Evolutionary conservation across 2,113 vertebrate species (phyloP), one percentile per base, ranked within the genome.

Genomic region (Piaya cayana): DNA sequence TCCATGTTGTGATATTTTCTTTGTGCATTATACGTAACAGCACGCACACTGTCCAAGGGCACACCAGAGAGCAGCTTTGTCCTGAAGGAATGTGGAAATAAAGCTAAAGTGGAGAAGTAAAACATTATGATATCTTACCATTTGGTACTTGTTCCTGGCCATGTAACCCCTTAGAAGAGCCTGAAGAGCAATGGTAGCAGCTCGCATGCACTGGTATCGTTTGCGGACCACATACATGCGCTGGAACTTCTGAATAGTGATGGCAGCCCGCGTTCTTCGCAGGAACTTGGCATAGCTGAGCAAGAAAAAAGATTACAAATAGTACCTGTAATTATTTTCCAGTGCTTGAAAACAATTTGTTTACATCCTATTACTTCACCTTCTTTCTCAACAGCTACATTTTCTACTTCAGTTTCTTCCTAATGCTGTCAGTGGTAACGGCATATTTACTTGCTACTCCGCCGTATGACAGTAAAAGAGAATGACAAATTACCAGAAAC

Each of bases 211-310:
- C 25, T 65, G 98, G 98, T 99, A 99, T 45, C 95, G 97, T 85
- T 96, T 98, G 88, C 52, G 98, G 90, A 98, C 97, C 92, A 98
- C 97, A 3, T 95, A 99, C 99, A 99, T 99, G 87, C 99, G 98
- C 98, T 98, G 99, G 95, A 98, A 98, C 97, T 99, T 99, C 98
- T 99, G 99, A 90, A 99, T 99, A 88, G 97, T 72, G 95, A 96
- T 98, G 84, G 99, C 99, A 18, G 99, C 99, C 77, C 97, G 97
- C 45, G 99, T 99, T 94, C 98, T 98, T 36, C 99, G 98, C 96
- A 99, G 96, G 95, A 99, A 99, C 93, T 97, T 99, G 68, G 98
- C 98, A 93, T 99, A 97, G 96, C 99, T 99, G 59, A 15, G 22
- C 45, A 93, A 83, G 86, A 68, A 63, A 49, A 25, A 45, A 27